Evolutionary conservation across 1,140 invertebrate species (phyloP).

Genomic region (Aleiodes sp.): DNA sequence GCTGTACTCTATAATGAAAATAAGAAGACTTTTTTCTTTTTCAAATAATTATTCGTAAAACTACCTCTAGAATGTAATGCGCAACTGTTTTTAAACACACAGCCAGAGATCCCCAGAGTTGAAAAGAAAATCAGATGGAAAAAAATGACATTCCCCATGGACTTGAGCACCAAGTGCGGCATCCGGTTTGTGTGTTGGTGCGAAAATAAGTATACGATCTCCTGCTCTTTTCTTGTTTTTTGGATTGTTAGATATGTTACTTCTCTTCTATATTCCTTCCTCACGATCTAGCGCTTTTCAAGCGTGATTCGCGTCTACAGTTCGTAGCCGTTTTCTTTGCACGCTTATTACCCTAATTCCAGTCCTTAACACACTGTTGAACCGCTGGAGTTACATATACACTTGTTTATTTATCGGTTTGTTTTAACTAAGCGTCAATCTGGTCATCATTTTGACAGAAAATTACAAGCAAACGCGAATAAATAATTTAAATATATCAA

Average conservation of each 20-base stretch:
- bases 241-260: slow-evolving; percentile 9
- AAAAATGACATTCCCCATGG: slow-evolving; percentile 29
- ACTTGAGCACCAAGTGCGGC: slow-evolving; percentile 26
- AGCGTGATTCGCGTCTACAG: slow-evolving; percentile 18
- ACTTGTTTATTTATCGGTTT: slow-evolving; percentile 2
- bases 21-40: not conserved
- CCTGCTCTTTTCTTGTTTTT: not conserved
- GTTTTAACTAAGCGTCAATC: not conserved
- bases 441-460: not conserved
- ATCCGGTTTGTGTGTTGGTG: slow-evolving; percentile 32
- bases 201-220: slow-evolving; percentile 32
- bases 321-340: slow-evolving; percentile 54
- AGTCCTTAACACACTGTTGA: slow-evolving; percentile 64
- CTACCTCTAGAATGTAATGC: not conserved
- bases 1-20: not conserved
- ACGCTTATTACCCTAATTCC: slow-evolving; percentile 65
- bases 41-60: not conserved
- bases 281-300: slow-evolving; percentile 16
- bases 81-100: too few species aligned
- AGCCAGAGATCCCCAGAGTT: not conserved
- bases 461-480: not conserved
- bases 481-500: slow-evolving; percentile 13
- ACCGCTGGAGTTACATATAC: slow-evolving; percentile 8
- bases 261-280: slow-evolving; percentile 13
- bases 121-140: slow-evolving; percentile 4